These are phyloP conservation scores for Bombus balteatus DNA, from an alignment of 1,140 invertebrate genomes.

Conservation along the genomic window DNA sequence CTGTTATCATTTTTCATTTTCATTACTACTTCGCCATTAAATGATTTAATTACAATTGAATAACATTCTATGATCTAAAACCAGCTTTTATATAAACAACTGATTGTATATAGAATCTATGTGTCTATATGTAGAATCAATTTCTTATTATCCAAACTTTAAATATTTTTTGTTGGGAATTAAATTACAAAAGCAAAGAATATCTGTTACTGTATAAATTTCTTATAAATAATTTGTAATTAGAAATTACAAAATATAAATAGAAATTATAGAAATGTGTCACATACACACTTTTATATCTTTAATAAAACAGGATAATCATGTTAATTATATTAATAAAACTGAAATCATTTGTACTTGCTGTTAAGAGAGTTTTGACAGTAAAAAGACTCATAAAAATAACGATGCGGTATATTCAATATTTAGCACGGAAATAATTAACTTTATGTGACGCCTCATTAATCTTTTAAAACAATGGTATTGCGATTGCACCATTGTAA, in stretches of 20 bases:
- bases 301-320: neutral
- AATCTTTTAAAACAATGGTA: conserved; percentile 6
- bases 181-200: no score
- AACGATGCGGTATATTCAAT: neutral
- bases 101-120: no score
- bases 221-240: no score
- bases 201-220: no score
- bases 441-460: neutral
- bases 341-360: neutral
- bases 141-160: no score
- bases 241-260: no score
- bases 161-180: no score
- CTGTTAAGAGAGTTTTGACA: neutral
- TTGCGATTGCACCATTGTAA: neutral
- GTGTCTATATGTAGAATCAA: no score
- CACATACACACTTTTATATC: no score
- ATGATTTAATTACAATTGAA: neutral
- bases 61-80: neutral
- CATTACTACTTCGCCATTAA: neutral
- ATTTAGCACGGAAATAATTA: neutral
- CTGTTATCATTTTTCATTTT: neutral
- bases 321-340: no score
- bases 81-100: no score
- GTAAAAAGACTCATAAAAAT: neutral
- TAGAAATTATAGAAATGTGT: no score